A percentile compares a stretch with the other conserved stretches of the same genome.
These are phyloP conservation scores for Physeter macrocephalus DNA, from an alignment of 2,113 vertebrate genomes.

Conservation along the genomic window DNA sequence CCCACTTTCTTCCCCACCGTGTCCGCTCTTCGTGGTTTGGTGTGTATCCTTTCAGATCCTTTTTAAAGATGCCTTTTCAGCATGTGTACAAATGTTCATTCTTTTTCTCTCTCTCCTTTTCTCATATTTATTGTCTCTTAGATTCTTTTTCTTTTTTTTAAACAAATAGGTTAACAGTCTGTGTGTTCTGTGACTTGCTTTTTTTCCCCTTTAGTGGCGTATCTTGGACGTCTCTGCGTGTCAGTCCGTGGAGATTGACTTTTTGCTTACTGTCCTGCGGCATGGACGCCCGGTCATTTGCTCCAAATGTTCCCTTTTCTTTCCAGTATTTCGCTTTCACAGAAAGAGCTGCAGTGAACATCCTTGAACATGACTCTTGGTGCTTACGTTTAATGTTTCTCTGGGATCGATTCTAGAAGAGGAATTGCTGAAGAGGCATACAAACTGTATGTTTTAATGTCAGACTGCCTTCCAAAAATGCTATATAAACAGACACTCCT, in stretches of 20 bases:
- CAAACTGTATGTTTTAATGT: neutral
- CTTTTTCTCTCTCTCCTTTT: neutral
- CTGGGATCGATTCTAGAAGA: neutral
- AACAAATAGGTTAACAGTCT: neutral
- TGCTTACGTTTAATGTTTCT: neutral
- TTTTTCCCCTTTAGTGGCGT: neutral
- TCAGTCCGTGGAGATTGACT: neutral
- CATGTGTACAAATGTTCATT: neutral
- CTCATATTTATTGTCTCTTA: neutral
- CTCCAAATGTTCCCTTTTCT: neutral
- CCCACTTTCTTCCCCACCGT: neutral
- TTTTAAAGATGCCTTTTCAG: neutral
- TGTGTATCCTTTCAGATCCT: neutral
- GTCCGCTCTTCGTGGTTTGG: neutral
- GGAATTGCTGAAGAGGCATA: neutral
- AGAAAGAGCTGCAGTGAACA: neutral
- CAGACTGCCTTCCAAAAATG: neutral
- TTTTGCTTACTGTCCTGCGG: neutral
- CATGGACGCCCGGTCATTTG: neutral
- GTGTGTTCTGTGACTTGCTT: neutral
- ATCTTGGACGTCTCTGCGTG: neutral
- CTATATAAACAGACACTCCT: neutral
- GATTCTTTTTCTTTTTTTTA: neutral
- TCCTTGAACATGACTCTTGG: neutral
- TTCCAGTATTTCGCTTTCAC: neutral